Evolutionary conservation across 2,797 vertebrate species (phyloP), one percentile per base, ranked within the genome.

Genomic region (Sus cebifrons): DNA sequence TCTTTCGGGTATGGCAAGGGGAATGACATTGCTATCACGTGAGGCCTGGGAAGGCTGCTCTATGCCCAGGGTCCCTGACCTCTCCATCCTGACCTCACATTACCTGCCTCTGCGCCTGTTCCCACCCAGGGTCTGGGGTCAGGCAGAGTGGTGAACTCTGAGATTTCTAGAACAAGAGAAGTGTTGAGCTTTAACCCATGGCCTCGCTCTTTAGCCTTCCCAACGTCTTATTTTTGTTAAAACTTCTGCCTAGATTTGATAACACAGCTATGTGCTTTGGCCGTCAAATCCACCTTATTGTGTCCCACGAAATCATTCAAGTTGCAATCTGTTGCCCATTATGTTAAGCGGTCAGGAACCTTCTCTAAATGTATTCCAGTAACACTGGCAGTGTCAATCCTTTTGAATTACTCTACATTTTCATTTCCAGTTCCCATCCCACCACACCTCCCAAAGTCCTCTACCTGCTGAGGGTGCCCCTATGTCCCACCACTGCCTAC

Each of bases 401-500:
- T 95, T 84, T 84, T 79, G 82, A 25, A 71, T 9, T 52, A 40
- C 25, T 86, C 6, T 77, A 17, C 5, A 2, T 56, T 52, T n/a
- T 64, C 58, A 78, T 49, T 20, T 25, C 23, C 27, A 36, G 14
- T 23, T 49, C 49, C 25, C 64, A 49, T 65, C 27, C 58, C 52
- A 67, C 36, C n/a, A 40, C 3, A 7, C 2, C 16, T 78, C 15
- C 49, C 52, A 23, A 73, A 25, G 29, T 29, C 6, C 32, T 85
- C n/a, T 73, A 4, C 36, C 16, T 54, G 15, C 40, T 40, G 11
- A 49, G 21, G 36, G 49, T 21, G 6, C 2, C 12, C 65, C 36
- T 0, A 49, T 27, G 15, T 64, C 17, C 21, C 2, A 0, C 64
- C 4, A 17, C 16, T 15, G 1, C 3, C 49, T n/a, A 15, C 0